phyloP scores from a whole-genome alignment of 2,113 vertebrate genomes.

The Cyanistes caeruleus region DNA sequence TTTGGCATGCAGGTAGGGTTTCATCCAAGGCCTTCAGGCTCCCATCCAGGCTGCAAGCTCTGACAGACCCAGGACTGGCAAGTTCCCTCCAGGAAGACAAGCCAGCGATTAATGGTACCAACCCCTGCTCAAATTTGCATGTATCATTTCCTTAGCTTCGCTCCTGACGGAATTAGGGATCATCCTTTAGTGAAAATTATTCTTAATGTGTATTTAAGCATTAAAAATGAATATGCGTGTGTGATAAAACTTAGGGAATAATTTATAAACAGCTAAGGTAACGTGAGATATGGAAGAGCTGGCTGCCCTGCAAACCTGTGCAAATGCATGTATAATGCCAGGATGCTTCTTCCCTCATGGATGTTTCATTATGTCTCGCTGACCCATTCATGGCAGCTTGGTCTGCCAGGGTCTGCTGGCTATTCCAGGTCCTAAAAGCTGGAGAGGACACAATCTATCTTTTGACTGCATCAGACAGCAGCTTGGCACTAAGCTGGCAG shows the following conservation, averaged over 20 bases:
- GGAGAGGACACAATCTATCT: not conserved
- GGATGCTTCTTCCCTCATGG: not conserved
- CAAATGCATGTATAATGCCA: not conserved
- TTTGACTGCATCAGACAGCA: not conserved
- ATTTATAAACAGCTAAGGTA: slow-evolving; percentile 59
- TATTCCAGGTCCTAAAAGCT: not conserved
- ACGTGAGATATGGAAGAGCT: not conserved
- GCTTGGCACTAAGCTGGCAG: not conserved
- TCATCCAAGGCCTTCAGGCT: not conserved
- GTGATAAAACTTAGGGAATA: slow-evolving; percentile 61
- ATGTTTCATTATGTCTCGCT: not conserved
- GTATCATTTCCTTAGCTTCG: slow-evolving; percentile 27
- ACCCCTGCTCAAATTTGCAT: slow-evolving; percentile 14
- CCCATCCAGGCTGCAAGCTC: slow-evolving; percentile 6
- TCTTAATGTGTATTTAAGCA: slow-evolving; percentile 63
- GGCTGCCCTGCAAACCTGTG: not conserved
- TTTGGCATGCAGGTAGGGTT: not conserved
- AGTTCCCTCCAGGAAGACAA: not conserved
- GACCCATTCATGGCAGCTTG: not conserved
- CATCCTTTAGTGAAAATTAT: slow-evolving; percentile 46
- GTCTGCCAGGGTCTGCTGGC: not conserved
- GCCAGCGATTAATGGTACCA: slow-evolving; percentile 5
- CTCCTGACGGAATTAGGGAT: slow-evolving; percentile 42
- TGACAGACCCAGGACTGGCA: not conserved
- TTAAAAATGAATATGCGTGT: slow-evolving; percentile 57